These are phyloP conservation scores for Melanocharis versteri DNA, from an alignment of 2,113 vertebrate species.

Conservation along the genomic window DNA sequence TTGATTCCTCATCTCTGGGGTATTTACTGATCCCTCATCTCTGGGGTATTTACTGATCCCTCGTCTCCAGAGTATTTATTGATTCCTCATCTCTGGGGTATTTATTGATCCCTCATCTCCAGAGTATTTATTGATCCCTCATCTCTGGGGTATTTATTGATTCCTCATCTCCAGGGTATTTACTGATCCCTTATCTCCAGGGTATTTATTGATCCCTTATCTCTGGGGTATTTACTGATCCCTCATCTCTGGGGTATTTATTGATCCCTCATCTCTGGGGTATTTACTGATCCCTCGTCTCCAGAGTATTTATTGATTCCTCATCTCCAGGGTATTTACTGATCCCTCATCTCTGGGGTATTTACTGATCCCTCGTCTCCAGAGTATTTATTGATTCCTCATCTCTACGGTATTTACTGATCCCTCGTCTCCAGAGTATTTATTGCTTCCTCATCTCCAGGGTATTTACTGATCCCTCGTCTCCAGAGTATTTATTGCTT, in stretches of 20 bases:
- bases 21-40: background rate
- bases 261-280: background rate
- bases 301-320: no score
- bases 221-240: accelerated
- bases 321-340: background rate
- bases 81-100: background rate
- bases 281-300: no score
- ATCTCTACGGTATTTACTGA: background rate
- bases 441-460: background rate
- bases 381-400: background rate
- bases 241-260: no score
- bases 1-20: background rate
- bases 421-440: no score
- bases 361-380: background rate
- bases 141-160: no score
- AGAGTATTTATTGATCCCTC: no score
- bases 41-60: background rate
- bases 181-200: accelerated
- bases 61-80: background rate
- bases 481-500: background rate
- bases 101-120: background rate
- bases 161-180: background rate
- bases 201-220: background rate
- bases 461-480: background rate
- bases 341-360: background rate